Evolutionary conservation across 2,797 vertebrate species (phyloP), one percentile per base, ranked within the genome.

Genomic region (Chiroxiphia lanceolata): DNA sequence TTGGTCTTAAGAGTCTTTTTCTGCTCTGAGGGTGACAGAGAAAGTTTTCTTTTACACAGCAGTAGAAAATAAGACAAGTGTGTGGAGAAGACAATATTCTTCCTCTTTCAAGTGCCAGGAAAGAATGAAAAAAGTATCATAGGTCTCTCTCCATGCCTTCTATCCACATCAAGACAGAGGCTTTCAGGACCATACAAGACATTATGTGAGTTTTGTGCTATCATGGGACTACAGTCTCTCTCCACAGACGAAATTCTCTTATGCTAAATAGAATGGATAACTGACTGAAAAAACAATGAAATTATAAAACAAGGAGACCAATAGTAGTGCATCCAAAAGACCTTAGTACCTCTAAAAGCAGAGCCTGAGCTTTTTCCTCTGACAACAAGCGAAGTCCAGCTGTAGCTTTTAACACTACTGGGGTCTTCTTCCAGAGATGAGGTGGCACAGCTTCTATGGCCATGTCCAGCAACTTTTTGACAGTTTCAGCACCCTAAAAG

Each of bases 401-500:
- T 0, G 99, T 99, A 89, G 99, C 99, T 98, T 99, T 99, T 95
- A 99, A 97, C 88, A 99, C 98, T 93, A 99, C 99, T 0, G 99
- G 99, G 16, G 99, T 99, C 96, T 97, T 98, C 85, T 90, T 98
- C 99, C 99, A 99, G 29, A 99, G 98, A 8, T 98, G 98, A 96
- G 97, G 98, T 25, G 99, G 99, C 47, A 99, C 97, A 1, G 98
- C 98, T 97, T 99, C 98, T 97, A 99, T 98, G 60, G 99, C 99
- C 76, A 99, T 97, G 87, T 98, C 98, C 96, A 99, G 97, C 93
- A 99, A 95, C 92, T 97, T 98, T 68, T 98, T 98, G 89, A 99
- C 97, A 17, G 98, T 98, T 97, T 99, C 98, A 67, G 99, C 99
- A 83, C 99, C 99, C 99, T 99, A 95, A 48, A 91, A 76, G 25